Evolutionary conservation across 2,797 vertebrate species (phyloP), one percentile per base, ranked within the genome.

Genomic region (Holocentrus rufus): DNA sequence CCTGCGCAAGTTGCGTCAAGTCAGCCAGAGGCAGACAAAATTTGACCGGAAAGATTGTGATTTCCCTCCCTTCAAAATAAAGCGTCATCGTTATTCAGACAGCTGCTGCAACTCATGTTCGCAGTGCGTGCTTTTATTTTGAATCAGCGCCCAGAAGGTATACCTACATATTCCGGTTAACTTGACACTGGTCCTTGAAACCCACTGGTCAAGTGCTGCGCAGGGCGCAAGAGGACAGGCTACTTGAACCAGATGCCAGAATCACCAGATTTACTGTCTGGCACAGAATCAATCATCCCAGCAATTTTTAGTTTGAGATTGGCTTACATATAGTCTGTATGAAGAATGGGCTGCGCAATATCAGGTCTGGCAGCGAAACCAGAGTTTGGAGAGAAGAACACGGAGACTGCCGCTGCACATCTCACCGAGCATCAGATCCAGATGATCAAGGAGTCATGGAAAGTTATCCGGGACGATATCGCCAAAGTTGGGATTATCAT

Each of bases 401-500:
- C 72, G 18, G 88, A 87, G 1, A 90, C 86, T 30, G 80, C 65
- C 66, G 83, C 71, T 53, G 73, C 64, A 59, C 78, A 62, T 64
- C 93, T 86, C 76, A 90, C 62, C 61, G 82, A 85, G 42, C 73
- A 87, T 17, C 93, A 95, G 56, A 88, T 94, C 20, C 80, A 89
- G 63, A 91, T 94, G 89, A 94, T 95, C 72, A 93, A 92, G 52
- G 92, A 94, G 27, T 95, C 94, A 0, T 95, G 94, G 95, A 94
- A 91, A 93, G 90, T 95, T 91, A 95, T 95, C 71, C 89, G 92
- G 79, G 92, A 95, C 64, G 94, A 95, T 36, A 95, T 95, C 36
- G 93, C 94, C 18, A 95, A 94, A 93, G 92, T 93, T 84, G 95
- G 95, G 58, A 94, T 95, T 47, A 95, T 95, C 54, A 92, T 95